Evolutionary conservation across 1,140 invertebrate species (phyloP).

Genomic region (Samia ricini): DNA sequence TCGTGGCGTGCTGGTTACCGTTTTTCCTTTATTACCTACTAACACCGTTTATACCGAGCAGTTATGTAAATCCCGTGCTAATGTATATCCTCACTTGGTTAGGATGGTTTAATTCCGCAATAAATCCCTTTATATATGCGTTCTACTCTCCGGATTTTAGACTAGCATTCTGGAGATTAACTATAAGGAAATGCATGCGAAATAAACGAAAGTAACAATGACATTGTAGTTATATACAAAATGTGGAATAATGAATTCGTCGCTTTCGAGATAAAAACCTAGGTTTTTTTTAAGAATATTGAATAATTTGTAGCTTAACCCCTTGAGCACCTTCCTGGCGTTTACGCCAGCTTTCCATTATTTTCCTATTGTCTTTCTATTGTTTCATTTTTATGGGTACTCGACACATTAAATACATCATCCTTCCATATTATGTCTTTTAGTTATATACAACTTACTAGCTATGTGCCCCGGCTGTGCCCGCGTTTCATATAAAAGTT

Average conservation of each 20-base stretch:
- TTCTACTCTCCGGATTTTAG: slow-evolving; percentile 92
- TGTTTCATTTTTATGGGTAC: no score
- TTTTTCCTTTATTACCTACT: slow-evolving; percentile 90
- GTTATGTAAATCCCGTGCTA: slow-evolving; percentile 79
- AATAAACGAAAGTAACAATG: slow-evolving; percentile 32
- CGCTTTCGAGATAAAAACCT: background rate
- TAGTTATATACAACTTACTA: no score
- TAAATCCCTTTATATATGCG: slow-evolving; percentile 93
- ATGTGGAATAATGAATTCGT: background rate
- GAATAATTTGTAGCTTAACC: no score
- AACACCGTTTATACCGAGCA: slow-evolving; percentile 83
- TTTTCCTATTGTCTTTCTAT: no score
- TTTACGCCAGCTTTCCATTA: no score
- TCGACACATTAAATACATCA: no score
- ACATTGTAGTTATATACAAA: no score
- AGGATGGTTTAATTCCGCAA: slow-evolving; percentile 94
- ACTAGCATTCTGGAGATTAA: slow-evolving; percentile 89
- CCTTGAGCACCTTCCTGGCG: no score
- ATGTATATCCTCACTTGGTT: slow-evolving; percentile 93
- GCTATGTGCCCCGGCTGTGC: no score
- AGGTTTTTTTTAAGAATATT: no score
- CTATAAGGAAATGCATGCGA: slow-evolving; percentile 77
- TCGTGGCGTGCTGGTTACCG: slow-evolving; percentile 86
- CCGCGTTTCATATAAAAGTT: no score
- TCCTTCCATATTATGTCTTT: no score